These are phyloP conservation scores for Cyclophora albipunctata DNA, from an alignment of 2,888 invertebrate genomes.

Conservation along the genomic window DNA sequence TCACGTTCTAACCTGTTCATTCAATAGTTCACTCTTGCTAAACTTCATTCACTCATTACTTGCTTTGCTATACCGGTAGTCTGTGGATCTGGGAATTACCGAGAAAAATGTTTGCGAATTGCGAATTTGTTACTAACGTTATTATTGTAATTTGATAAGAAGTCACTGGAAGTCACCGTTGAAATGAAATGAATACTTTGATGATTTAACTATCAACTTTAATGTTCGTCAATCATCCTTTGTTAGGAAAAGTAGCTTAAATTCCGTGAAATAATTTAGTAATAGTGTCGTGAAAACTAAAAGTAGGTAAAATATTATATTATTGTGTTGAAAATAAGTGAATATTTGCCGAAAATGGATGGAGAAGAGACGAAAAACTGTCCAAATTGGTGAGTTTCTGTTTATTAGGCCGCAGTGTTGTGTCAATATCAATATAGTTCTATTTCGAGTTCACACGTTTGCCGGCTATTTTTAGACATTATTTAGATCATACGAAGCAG, in stretches of 20 bases:
- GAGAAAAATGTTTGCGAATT: slow-evolving; percentile 23
- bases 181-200: background rate
- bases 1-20: too few relatives aligned
- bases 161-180: background rate
- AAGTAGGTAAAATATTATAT: too few relatives aligned
- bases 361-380: slow-evolving; percentile 60
- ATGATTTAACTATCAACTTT: background rate
- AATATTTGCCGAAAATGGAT: slow-evolving; percentile 35
- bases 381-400: slow-evolving; percentile 68
- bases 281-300: too few relatives aligned
- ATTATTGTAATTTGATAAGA: slow-evolving; percentile 17
- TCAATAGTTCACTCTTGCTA: too few relatives aligned
- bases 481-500: slow-evolving; percentile 43
- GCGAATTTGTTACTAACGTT: too few relatives aligned
- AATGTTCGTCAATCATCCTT: too few relatives aligned
- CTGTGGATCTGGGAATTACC: slow-evolving; percentile 34
- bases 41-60: slow-evolving; percentile 1
- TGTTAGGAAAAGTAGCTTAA: too few relatives aligned
- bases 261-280: background rate
- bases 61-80: slow-evolving; percentile 9
- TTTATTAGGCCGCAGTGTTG: slow-evolving; percentile 25
- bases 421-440: slow-evolving; percentile 50
- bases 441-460: slow-evolving; percentile 60
- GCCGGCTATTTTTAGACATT: slow-evolving; percentile 64
- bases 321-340: too few relatives aligned